Evolutionary conservation across 2,888 invertebrate species (phyloP), one percentile per base, ranked within the genome.

Genomic region (Drosophila histrio): DNA sequence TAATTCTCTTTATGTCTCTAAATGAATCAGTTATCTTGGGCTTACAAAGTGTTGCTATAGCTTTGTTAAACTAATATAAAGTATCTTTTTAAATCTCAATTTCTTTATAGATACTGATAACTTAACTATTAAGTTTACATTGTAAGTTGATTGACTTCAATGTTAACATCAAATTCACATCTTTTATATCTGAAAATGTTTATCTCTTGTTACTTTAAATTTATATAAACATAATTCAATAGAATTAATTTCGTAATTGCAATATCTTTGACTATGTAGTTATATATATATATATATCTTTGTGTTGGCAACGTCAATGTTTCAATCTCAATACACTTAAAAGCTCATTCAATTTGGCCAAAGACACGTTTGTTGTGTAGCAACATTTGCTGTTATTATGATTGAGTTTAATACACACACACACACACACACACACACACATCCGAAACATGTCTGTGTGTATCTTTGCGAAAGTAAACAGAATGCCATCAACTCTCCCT

Each of bases 261-360:
- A 59, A 73, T 41, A 30, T 5, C 36, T 47, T 30, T n/a, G 34
- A 22, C 13, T 38, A 19, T n/a, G n/a, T n/a, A n/a, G n/a, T n/a
- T n/a, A n/a, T n/a, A n/a, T n/a, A n/a, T n/a, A n/a, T n/a, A n/a
- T n/a, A n/a, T n/a, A n/a, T 46, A 17, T 30, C 13, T 36, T 19
- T 41, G 15, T 49, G 47, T 21, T 19, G 13, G 26, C 36, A 36
- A 17, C 52, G 54, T 47, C 21, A 47, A 32, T 41, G 46, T 50
- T 56, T 73, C 47, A 41, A 52, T 63, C 58, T 54, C 77, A 73
- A 61, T 88, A 72, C 87, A 77, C 75, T 86, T 72, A 81, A 81
- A 73, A 88, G 79, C 85, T 87, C 88, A 84, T 81, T 72, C 84
- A 88, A 88, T 84, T 84, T 80, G 62, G 72, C 59, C 65, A 70